Percentiles rank a stretch among this genome's conserved stretches.
Conservation (phyloP, 2,797 vertebrate genomes). For the Setipinna tenuifilis region DNA sequence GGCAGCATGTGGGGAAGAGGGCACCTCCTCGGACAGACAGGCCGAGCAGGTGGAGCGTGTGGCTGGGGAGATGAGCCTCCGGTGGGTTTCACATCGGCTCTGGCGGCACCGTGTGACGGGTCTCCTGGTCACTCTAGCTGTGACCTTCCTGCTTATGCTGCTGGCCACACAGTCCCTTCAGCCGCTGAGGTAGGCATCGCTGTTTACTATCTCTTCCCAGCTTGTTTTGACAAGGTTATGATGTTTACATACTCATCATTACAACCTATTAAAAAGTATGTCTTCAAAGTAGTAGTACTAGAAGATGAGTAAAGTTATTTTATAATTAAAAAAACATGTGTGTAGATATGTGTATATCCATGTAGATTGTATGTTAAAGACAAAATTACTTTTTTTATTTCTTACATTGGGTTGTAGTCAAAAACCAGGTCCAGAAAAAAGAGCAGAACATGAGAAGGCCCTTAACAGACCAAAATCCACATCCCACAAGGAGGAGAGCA, state of each 20-base stretch:
- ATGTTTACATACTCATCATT: background rate
- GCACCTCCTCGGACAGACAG: background rate
- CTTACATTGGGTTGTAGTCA: slow-evolving; percentile 9
- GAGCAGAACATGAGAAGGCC: background rate
- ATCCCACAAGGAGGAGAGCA: slow-evolving; percentile 17
- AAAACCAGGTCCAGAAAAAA: slow-evolving; percentile 26
- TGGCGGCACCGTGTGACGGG: slow-evolving; percentile 41
- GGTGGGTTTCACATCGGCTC: slow-evolving; percentile 42
- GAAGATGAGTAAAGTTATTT: too few relatives aligned
- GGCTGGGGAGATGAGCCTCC: slow-evolving; percentile 45
- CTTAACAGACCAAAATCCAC: background rate
- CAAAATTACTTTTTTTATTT: background rate
- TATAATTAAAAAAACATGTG: too few relatives aligned
- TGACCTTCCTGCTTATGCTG: slow-evolving; percentile 48
- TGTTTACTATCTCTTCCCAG: background rate
- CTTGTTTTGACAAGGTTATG: background rate
- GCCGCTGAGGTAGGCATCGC: slow-evolving; percentile 36
- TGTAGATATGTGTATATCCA: too few relatives aligned
- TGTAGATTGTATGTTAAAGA: background rate
- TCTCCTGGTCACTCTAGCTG: slow-evolving; percentile 41
- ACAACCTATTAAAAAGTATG: background rate
- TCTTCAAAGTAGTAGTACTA: too few relatives aligned
- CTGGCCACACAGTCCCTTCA: slow-evolving; percentile 42
- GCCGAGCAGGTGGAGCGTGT: background rate
- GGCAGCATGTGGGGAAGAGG: background rate